A percentile compares a stretch with the other conserved stretches of the same genome.
phyloP scores from a whole-genome alignment of 2,113 vertebrate species.

The Urocolius indicus region DNA sequence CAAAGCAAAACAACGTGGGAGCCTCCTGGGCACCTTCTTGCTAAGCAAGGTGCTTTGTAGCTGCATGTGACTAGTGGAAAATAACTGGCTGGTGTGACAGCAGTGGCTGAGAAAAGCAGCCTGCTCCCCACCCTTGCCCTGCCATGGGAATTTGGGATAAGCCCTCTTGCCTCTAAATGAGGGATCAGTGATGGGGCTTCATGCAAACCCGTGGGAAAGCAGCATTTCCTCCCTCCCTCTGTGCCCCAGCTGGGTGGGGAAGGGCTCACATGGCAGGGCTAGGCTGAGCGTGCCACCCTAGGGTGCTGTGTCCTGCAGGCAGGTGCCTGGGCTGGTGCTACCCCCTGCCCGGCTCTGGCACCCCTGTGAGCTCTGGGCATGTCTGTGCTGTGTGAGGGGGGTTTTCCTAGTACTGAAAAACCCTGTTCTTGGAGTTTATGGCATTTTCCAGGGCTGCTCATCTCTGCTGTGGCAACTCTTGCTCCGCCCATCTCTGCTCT shows the following conservation, averaged over 20 bases:
- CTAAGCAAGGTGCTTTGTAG: not conserved
- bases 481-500: not conserved
- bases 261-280: not conserved
- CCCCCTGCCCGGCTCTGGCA: not conserved
- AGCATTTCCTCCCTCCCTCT: not conserved
- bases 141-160: not conserved
- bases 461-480: not conserved
- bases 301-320: not conserved
- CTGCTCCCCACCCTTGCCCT: not conserved
- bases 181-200: not conserved
- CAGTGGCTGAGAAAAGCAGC: not conserved
- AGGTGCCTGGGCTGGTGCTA: rapidly evolving
- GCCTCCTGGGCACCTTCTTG: not conserved
- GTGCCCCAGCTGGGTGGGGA: not conserved
- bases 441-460: not conserved
- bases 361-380: not conserved
- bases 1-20: not conserved
- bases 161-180: not conserved
- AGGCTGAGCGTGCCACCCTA: rapidly evolving
- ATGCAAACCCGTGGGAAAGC: not conserved
- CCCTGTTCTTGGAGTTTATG: not conserved
- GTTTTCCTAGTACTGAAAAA: not conserved
- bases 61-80: not conserved
- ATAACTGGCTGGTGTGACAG: not conserved
- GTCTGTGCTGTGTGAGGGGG: not conserved